These are phyloP conservation scores for Magallana angulata DNA, from an alignment of 1,140 invertebrate genomes.

Conservation along the genomic window DNA sequence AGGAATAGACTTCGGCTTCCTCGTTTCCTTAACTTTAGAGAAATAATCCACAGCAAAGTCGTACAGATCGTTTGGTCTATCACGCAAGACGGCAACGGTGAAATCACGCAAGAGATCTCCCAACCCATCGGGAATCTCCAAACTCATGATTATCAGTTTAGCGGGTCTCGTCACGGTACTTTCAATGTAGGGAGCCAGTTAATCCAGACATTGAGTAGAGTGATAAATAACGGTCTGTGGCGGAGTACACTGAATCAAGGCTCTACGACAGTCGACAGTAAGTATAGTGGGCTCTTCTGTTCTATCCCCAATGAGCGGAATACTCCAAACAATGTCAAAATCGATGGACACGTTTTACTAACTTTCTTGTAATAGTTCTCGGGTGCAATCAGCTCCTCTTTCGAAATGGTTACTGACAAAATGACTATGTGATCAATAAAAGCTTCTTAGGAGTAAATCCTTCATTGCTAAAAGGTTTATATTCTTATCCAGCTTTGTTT, in stretches of 20 bases:
- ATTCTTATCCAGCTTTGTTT: not conserved
- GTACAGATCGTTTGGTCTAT: conserved; percentile 93
- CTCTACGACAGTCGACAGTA: not conserved
- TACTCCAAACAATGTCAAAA: conserved; percentile 19
- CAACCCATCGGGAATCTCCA: conserved; percentile 89
- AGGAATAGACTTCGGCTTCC: conserved; percentile 71
- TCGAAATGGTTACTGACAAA: not conserved
- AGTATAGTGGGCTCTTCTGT: not conserved
- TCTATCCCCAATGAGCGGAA: not conserved
- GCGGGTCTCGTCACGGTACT: not conserved
- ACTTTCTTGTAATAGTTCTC: conserved; percentile 2
- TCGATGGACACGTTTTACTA: conserved; percentile 24
- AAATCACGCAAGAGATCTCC: conserved; percentile 95
- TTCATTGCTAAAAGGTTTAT: not conserved
- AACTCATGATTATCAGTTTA: conserved; percentile 62
- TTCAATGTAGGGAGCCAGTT: not conserved
- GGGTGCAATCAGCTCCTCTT: not conserved
- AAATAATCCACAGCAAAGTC: conserved; percentile 96
- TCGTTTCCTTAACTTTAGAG: conserved; percentile 81
- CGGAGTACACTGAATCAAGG: not conserved
- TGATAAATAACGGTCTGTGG: not conserved
- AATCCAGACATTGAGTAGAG: not conserved
- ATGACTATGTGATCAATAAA: not conserved
- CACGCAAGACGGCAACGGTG: conserved; percentile 94
- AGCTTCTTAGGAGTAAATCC: not conserved